Conservation (phyloP, 2,888 invertebrate species). For the Aphrophora alni region DNA sequence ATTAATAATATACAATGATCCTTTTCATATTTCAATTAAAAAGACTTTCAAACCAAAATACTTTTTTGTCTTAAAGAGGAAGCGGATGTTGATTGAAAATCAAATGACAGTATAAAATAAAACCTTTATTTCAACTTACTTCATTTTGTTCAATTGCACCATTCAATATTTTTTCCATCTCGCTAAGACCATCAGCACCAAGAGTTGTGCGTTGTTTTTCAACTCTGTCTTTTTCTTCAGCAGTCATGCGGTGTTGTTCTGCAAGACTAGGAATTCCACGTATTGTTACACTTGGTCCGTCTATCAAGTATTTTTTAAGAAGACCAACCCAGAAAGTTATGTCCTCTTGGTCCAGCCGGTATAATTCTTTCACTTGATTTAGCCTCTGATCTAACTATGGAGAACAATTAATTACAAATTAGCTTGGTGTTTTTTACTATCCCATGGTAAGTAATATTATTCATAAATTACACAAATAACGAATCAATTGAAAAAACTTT, state of each 20-base stretch:
- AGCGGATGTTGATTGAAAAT: too few species aligned
- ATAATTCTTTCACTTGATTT: conserved; percentile 69
- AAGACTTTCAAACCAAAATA: too few species aligned
- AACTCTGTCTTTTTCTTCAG: conserved; percentile 75
- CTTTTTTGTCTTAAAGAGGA: too few species aligned
- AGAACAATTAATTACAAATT: not conserved
- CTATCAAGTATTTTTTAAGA: conserved; percentile 70
- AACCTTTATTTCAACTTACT: conserved; percentile 57
- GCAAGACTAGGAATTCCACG: conserved; percentile 67
- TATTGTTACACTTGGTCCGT: conserved; percentile 67
- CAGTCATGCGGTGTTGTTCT: conserved; percentile 70
- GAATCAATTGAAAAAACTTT: too few species aligned
- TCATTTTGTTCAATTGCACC: conserved; percentile 79
- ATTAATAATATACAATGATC: too few species aligned
- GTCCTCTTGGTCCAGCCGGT: conserved; percentile 67
- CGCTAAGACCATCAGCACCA: conserved; percentile 71
- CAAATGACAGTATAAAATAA: too few species aligned
- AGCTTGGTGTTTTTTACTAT: too few species aligned
- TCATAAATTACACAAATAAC: too few species aligned
- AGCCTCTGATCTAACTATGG: conserved; percentile 69
- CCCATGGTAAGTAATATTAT: too few species aligned
- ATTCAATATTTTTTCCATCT: conserved; percentile 66
- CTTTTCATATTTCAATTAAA: too few species aligned
- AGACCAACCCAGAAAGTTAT: conserved; percentile 75
- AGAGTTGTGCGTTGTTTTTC: conserved; percentile 68